phyloP scores from a whole-genome alignment of 2,113 vertebrate genomes.

The Sprattus sprattus region DNA sequence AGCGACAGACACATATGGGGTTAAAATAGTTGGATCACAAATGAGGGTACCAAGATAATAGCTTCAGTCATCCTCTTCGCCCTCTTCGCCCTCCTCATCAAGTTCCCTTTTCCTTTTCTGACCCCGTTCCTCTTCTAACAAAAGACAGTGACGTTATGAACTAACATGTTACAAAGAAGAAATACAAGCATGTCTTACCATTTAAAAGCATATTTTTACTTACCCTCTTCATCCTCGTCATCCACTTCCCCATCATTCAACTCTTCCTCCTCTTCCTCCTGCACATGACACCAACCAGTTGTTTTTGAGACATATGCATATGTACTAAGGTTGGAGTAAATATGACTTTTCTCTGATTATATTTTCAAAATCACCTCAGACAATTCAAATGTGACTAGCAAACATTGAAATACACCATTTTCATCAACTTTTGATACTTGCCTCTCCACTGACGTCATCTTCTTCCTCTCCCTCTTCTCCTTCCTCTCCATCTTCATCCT shows the following conservation, averaged over 20 bases:
- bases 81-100: constrained; percentile 94
- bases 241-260: constrained; percentile 59
- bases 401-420: background rate
- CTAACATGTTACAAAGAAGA: background rate
- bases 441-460: constrained; percentile 53
- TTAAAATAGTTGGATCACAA: constrained; percentile 16
- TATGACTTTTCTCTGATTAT: background rate
- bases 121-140: constrained; percentile 82
- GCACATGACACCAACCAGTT: background rate
- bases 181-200: background rate
- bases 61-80: constrained; percentile 90
- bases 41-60: constrained; percentile 81
- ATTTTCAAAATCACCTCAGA: too few relatives aligned
- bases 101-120: constrained; percentile 96
- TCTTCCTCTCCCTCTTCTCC: constrained; percentile 76
- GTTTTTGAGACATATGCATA: background rate
- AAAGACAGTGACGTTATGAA: background rate
- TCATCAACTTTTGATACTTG: constrained; percentile 20
- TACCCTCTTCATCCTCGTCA: constrained; percentile 64
- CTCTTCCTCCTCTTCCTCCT: constrained; percentile 47
- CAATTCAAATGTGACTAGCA: too few relatives aligned
- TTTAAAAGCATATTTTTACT: background rate
- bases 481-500: constrained; percentile 85
- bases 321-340: background rate
- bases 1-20: constrained; percentile 31